Evolutionary conservation across 2,888 invertebrate species (phyloP), one percentile per base, ranked within the genome.

Genomic region (Ennomos quercinarius): DNA sequence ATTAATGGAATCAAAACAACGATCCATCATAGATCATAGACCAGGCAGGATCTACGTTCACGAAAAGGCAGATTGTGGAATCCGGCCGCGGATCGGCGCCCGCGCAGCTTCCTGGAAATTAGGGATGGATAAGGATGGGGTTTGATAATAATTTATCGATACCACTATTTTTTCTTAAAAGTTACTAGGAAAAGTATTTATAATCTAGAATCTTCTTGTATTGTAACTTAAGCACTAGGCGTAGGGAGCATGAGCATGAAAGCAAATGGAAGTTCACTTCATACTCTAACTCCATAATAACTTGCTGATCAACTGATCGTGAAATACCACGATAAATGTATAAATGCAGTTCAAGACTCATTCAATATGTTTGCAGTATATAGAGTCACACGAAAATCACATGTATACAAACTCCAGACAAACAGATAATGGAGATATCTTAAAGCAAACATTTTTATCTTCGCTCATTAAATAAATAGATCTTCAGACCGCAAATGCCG

Each of bases 81-180:
- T 92, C 86, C 85, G 87, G 84, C 84, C 85, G 86, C 76, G 77
- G 80, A 53, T 82, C 84, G 89, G 89, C 92, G 90, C 89, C 85
- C 86, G 86, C 81, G 77, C 80, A 73, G 83, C 87, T 90, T 93
- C 93, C 92, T 89, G 91, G 91, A 90, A 91, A 83, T 88, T 84
- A 86, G 86, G 86, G 85, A 83, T 82, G 78, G 63, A 57, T 78
- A 82, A 86, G 75, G 87, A 73, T 75, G 87, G 57, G 66, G 27
- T 6, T 27, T 27, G 17, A 59, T 48, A n/a, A 43, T 48, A 45
- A 49, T 40, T 40, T 48, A 49, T 57, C 57, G 55, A 57, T 47
- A 51, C 8, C 11, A 39, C 39, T 6, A n/a, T 39, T 11, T 8
- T 11, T 39, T 6, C 27, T 27, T 27, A 27, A 27, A 17, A 27